Conservation (phyloP, 1,140 invertebrate genomes). For the Zophobas atratus region DNA sequence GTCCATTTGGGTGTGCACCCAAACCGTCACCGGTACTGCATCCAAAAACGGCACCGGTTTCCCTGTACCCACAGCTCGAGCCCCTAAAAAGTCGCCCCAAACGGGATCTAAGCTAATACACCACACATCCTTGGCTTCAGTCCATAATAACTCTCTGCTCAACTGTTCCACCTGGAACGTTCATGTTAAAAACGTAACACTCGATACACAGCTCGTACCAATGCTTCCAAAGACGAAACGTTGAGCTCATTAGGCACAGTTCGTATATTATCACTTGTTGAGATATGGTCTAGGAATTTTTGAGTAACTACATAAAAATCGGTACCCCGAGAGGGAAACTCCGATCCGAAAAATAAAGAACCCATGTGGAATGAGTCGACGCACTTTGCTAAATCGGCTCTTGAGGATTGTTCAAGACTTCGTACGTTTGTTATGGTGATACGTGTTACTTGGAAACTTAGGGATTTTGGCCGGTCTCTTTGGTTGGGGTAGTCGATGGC, state of each 20-base stretch:
- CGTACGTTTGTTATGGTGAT: slow-evolving; percentile 86
- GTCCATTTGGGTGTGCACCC: slow-evolving; percentile 75
- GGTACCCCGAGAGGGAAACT: slow-evolving; percentile 78
- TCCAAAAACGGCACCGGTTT: slow-evolving; percentile 91
- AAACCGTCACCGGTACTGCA: slow-evolving; percentile 89
- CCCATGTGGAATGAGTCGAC: slow-evolving; percentile 82
- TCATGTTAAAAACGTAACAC: not conserved
- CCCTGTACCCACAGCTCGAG: slow-evolving; percentile 79
- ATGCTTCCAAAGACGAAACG: slow-evolving; percentile 56
- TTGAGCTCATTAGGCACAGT: slow-evolving; percentile 59
- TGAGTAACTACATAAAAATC: slow-evolving; percentile 82
- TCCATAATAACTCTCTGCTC: slow-evolving; percentile 82
- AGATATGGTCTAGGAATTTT: slow-evolving; percentile 83
- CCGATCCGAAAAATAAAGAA: slow-evolving; percentile 80
- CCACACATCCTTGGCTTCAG: slow-evolving; percentile 89
- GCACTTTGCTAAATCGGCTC: slow-evolving; percentile 81
- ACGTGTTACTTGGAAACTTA: slow-evolving; percentile 87
- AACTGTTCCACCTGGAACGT: slow-evolving; percentile 65
- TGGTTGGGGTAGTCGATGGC: slow-evolving; percentile 79
- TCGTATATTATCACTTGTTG: slow-evolving; percentile 71
- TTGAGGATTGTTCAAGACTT: slow-evolving; percentile 77
- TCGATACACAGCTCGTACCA: slow-evolving; percentile 54
- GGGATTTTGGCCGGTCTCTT: slow-evolving; percentile 84
- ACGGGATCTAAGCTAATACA: slow-evolving; percentile 90
- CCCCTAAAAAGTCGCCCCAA: slow-evolving; percentile 92